A percentile compares a stretch with the other conserved stretches of the same genome.
These are phyloP conservation scores for Xenops minutus DNA, from an alignment of 2,797 vertebrate genomes.

Conservation along the genomic window DNA sequence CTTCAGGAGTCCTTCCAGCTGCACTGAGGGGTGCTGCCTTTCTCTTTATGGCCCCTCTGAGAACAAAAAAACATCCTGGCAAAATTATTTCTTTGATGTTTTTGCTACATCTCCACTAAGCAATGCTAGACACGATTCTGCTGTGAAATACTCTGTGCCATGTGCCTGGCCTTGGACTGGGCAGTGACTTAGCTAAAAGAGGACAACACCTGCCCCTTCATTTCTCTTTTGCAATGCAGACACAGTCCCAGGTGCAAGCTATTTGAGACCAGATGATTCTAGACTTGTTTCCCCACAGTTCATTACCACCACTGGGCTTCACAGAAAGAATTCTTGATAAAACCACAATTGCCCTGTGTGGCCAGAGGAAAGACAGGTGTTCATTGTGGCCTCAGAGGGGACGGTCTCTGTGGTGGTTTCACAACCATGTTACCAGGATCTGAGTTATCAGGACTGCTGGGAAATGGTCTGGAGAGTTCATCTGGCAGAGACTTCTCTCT, in stretches of 20 bases:
- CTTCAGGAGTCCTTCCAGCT: not conserved
- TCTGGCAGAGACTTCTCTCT: not conserved
- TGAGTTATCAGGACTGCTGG: fast-evolving
- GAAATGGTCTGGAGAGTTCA: not conserved
- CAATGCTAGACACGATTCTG: not conserved
- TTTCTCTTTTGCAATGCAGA: not conserved
- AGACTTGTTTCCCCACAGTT: not conserved
- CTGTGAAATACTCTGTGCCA: not conserved
- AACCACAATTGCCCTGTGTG: fast-evolving
- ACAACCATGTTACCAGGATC: not conserved
- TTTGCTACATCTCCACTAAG: not conserved
- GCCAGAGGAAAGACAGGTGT: not conserved
- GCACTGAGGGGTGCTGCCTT: not conserved
- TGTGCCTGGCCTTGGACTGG: not conserved
- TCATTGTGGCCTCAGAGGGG: not conserved
- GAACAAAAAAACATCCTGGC: not conserved
- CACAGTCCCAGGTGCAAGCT: not conserved
- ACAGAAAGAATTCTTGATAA: not conserved
- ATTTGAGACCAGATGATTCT: not conserved
- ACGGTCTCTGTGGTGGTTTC: not conserved
- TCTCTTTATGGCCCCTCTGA: not conserved
- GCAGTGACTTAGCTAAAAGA: not conserved
- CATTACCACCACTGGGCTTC: not conserved
- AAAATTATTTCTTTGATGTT: not conserved
- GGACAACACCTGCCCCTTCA: not conserved